Conservation (phyloP, 2,797 vertebrate genomes). For the Cossypha niveicapilla region DNA sequence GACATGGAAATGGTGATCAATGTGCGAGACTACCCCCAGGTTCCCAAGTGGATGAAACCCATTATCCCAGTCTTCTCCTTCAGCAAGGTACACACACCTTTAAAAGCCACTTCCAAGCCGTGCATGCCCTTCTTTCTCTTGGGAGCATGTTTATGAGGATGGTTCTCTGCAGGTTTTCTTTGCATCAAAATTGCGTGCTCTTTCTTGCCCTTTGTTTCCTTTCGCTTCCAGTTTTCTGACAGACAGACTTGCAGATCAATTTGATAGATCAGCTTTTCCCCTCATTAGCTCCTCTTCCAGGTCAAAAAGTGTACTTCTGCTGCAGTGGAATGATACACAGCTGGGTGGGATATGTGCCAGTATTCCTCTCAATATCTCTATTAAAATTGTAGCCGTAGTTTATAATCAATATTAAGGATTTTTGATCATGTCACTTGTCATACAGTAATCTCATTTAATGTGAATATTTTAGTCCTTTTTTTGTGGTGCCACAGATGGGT, state of each 20-base stretch:
- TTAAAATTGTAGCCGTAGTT: background rate
- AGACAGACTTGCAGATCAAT: background rate
- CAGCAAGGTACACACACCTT: conserved; percentile 86
- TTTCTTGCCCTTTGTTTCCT: background rate
- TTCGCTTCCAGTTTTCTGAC: background rate
- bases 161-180: background rate
- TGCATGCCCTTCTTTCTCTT: background rate
- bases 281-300: background rate
- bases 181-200: background rate
- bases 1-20: conserved; percentile 95
- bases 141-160: background rate
- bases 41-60: conserved; percentile 88
- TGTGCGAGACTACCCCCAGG: conserved; percentile 97
- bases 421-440: background rate
- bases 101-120: background rate
- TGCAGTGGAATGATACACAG: background rate
- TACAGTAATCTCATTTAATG: background rate
- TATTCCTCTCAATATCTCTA: background rate
- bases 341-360: background rate
- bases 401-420: background rate
- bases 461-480: background rate
- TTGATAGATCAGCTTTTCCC: background rate
- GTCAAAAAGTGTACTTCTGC: background rate
- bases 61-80: conserved; percentile 90
- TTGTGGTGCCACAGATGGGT: background rate